phyloP scores from a whole-genome alignment of 2,113 vertebrate species.

The Mesitornis unicolor region DNA sequence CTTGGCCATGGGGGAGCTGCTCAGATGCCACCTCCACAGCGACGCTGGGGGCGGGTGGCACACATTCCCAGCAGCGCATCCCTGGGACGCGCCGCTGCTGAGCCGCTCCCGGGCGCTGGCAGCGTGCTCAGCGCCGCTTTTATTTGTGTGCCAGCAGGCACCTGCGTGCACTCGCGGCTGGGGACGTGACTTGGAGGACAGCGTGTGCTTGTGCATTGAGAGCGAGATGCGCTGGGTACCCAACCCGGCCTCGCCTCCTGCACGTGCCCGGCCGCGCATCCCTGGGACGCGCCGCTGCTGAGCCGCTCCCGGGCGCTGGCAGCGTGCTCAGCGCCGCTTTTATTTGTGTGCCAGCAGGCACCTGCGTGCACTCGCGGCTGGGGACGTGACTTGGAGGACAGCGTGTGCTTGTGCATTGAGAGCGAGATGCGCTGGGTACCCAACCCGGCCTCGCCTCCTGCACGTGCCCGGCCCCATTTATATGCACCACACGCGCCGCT shows the following conservation, averaged over 20 bases:
- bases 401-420: slow-evolving; percentile 59
- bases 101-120: background rate
- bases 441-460: slow-evolving; percentile 2
- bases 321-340: background rate
- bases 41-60: background rate
- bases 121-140: background rate
- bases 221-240: background rate
- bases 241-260: background rate
- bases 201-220: slow-evolving; percentile 59
- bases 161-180: slow-evolving; percentile 26
- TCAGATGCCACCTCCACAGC: background rate
- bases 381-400: slow-evolving; percentile 59
- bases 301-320: background rate
- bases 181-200: slow-evolving; percentile 59
- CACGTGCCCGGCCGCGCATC: background rate
- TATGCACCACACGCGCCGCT: slow-evolving; percentile 1
- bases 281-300: no score
- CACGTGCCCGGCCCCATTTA: background rate
- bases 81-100: no score
- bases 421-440: background rate
- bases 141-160: slow-evolving; percentile 43
- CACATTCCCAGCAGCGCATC: background rate
- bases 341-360: slow-evolving; percentile 43
- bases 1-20: background rate
- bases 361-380: slow-evolving; percentile 26